Percentiles rank a stretch among this genome's conserved stretches.
phyloP scores from a whole-genome alignment of 2,797 vertebrate species.

The Xiphophorus birchmanni region DNA sequence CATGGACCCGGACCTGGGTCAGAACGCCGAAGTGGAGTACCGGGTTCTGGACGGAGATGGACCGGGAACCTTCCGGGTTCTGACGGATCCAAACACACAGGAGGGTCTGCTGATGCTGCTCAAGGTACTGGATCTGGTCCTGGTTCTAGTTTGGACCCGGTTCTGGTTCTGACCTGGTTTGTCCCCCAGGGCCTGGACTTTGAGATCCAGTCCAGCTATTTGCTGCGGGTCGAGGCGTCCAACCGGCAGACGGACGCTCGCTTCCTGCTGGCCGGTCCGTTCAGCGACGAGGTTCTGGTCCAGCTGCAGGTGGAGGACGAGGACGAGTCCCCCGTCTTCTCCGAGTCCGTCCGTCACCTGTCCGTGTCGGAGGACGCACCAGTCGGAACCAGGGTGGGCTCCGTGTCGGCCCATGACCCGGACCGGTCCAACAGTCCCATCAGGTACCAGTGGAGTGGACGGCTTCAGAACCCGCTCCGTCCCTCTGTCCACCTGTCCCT shows the following conservation, averaged over 20 bases:
- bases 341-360: conserved; percentile 8
- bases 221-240: conserved; percentile 32
- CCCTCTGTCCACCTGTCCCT: neutral
- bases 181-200: conserved; percentile 83
- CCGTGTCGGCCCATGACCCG: conserved; percentile 45
- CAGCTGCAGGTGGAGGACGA: conserved; percentile 43
- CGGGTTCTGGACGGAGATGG: conserved; percentile 90
- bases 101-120: conserved; percentile 90
- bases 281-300: conserved; percentile 34
- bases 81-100: conserved; percentile 88
- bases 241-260: conserved; percentile 41
- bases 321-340: conserved; percentile 49
- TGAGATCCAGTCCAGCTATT: conserved; percentile 81
- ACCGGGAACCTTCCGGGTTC: conserved; percentile 86
- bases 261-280: conserved; percentile 23
- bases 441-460: conserved; percentile 25
- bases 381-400: conserved; percentile 41
- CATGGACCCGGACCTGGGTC: conserved; percentile 87
- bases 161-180: neutral
- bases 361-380: conserved; percentile 42
- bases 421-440: conserved; percentile 37
- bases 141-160: neutral
- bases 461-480: neutral
- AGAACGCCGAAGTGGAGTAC: conserved; percentile 93
- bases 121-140: conserved; percentile 77